These are phyloP conservation scores for Mechanitis mazaeus DNA, from an alignment of 2,888 invertebrate genomes.

Conservation along the genomic window DNA sequence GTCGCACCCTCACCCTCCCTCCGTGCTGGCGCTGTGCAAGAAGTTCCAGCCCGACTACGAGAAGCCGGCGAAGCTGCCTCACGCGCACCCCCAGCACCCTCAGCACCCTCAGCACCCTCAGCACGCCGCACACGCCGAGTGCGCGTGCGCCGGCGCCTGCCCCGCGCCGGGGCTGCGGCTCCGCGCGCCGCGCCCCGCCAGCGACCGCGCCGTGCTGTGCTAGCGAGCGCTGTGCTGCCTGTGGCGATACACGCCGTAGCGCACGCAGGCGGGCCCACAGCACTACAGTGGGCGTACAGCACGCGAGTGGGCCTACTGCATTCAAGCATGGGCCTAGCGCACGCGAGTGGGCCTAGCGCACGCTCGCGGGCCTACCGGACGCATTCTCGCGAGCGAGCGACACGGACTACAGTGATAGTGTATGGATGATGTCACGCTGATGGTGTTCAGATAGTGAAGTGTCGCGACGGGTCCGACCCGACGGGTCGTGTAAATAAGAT, in stretches of 20 bases:
- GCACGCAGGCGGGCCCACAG: slow-evolving; percentile 19
- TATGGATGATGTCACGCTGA: slow-evolving; percentile 3
- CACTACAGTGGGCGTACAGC: not conserved
- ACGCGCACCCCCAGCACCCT: slow-evolving; percentile 34
- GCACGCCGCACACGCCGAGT: slow-evolving; percentile 33
- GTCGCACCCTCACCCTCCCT: slow-evolving; percentile 75
- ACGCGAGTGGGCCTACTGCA: not conserved
- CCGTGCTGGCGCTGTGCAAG: slow-evolving; percentile 72
- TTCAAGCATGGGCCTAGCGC: no score
- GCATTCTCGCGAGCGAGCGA: not conserved
- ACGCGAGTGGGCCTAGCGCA: no score
- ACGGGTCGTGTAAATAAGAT: slow-evolving; percentile 38
- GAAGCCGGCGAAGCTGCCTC: slow-evolving; percentile 61
- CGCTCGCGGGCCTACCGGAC: no score
- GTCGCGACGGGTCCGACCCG: slow-evolving; percentile 11
- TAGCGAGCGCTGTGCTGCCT: slow-evolving; percentile 44
- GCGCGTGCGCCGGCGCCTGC: slow-evolving; percentile 33
- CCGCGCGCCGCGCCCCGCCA: slow-evolving; percentile 34
- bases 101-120: slow-evolving; percentile 34
- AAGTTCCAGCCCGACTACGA: slow-evolving; percentile 74
- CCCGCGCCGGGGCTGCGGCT: slow-evolving; percentile 36
- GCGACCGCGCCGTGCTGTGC: slow-evolving; percentile 53
- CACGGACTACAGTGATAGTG: slow-evolving; percentile 1
- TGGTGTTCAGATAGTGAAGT: slow-evolving; percentile 1
- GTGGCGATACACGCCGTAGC: slow-evolving; percentile 19